Evolutionary conservation across 2,888 invertebrate species (phyloP).

Genomic region (Nephrotoma flavescens): DNA sequence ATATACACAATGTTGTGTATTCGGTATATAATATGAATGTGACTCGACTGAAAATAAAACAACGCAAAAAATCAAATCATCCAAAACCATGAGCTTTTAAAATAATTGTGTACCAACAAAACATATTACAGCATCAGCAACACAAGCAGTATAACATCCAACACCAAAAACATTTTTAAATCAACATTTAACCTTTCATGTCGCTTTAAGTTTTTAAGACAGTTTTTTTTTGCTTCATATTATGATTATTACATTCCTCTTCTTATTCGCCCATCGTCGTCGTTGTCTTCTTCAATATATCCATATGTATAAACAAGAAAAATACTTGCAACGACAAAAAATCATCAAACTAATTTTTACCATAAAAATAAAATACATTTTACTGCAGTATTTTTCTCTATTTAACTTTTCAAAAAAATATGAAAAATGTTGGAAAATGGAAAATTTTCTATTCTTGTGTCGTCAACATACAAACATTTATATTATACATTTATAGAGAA

Average conservation of each 20-base stretch:
- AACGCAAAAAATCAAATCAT: not conserved
- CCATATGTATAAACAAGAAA: not conserved
- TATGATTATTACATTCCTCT: not conserved
- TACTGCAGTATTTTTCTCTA: not conserved
- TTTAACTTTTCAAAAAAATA: not conserved
- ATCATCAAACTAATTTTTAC: not conserved
- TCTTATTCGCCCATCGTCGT: not conserved
- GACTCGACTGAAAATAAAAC: not conserved
- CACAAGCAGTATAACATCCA: not conserved
- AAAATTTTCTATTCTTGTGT: not conserved
- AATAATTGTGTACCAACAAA: not conserved
- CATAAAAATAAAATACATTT: not conserved
- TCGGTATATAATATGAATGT: not conserved
- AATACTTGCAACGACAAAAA: not conserved
- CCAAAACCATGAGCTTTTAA: not conserved
- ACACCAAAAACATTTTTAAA: not conserved
- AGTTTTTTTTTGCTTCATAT: not conserved
- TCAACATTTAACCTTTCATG: not conserved
- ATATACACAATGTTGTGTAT: not conserved
- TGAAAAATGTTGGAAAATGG: not conserved
- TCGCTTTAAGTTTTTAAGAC: not conserved
- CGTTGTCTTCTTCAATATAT: not conserved
- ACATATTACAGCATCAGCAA: not conserved
- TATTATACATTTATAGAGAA: not conserved
- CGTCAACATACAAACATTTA: not conserved